Base-by-base conservation (phyloP, 2,113 vertebrate species). In the Charina bottae region DNA sequence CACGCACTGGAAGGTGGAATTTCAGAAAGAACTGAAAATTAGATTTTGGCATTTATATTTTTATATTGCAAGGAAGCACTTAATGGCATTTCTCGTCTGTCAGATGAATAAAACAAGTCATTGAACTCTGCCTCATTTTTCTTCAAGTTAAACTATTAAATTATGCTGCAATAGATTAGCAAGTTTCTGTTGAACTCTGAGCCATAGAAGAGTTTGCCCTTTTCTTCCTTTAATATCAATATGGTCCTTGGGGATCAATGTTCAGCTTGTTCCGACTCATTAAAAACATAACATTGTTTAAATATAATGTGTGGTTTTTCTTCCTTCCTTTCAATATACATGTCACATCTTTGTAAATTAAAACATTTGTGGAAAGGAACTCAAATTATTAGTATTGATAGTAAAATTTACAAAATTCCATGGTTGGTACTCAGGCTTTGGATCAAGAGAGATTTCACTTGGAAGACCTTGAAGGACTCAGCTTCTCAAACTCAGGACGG, bases 101-200 rank as follows among this genome's bases (percentile, higher is more conserved):
- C 10, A 21, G 4, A 83, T 28, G 21, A 28, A 90, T 90, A 49
- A 91, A 93, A 1, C 46, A 87, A 15, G 6, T 28, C 42, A 5
- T 91, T 91, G 92, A 92, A 62, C 4, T 89, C 24, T 84, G 62
- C 0, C 58, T 85, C 46, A 54, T 92, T 95, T 94, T 94, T 90
- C 7, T 28, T 55, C 0, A 6, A 42, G 87, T 93, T 94, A 64
- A 11, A 89, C 28, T 91, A 91, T 83, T 54, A 91, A 58, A 62
- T 90, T 92, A 59, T 92, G 91, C 2, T 55, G 42, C 26, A 8
- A 90, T 64, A 85, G 2, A 3, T 72, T 86, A 93, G 56, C 1
- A 90, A 85, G 4, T 55, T 92, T 94, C 49, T 92, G 15, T 72
- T 17, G 92, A 89, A 88, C 10, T 91, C 0, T 59, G 87, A 46